Base-by-base conservation (phyloP, 1,140 invertebrate species). In the Drosophila tani region DNA sequence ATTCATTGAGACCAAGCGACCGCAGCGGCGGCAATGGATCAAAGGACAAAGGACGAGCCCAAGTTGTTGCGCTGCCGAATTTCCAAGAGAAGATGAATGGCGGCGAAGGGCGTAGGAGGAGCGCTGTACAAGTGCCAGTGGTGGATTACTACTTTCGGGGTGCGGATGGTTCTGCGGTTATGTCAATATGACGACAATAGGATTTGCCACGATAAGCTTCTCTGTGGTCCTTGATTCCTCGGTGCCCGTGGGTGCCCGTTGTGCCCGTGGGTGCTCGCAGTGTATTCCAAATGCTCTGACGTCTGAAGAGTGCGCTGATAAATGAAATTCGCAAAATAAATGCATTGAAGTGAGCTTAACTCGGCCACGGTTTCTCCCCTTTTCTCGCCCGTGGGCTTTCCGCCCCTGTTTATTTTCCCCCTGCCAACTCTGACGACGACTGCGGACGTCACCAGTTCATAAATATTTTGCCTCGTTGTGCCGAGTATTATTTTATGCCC, bases 101-200 rank as follows among this genome's bases (percentile, higher is more conserved):
- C 40, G 21, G 24, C 19, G 32, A 8, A 35, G 14, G 21, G 1
- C 29, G 41, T 5, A 15, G 5, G 19, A 24, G 27, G 27, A 19
- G 35, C 17, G 38, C 3, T 11, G 46, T 46, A 24, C 32, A 40
- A 55, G 63, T 73, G 45, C 17, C 57, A 32, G 49, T 56, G 59
- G 40, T 60, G 80, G 75, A 68, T 69, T 78, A 78, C 68, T 78
- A 62, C 60, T 62, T 62, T 78, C 51, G 55, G 73, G 76, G 75
- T 87, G 70, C 68, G 68, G 68, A 60, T 60, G 70, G 53, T 45
- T 73, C 45, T 73, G 81, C 84, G 84, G 84, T 88, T 88, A 84
- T 87, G 84, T 88, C 84, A 87, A 87, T 87, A 87, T 84, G 84
- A 90, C 84, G 84, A 87, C 84, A 87, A 87, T 87, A 87, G 84